Base-by-base conservation (phyloP, 1,140 invertebrate genomes). In the Drosophila mauritiana region DNA sequence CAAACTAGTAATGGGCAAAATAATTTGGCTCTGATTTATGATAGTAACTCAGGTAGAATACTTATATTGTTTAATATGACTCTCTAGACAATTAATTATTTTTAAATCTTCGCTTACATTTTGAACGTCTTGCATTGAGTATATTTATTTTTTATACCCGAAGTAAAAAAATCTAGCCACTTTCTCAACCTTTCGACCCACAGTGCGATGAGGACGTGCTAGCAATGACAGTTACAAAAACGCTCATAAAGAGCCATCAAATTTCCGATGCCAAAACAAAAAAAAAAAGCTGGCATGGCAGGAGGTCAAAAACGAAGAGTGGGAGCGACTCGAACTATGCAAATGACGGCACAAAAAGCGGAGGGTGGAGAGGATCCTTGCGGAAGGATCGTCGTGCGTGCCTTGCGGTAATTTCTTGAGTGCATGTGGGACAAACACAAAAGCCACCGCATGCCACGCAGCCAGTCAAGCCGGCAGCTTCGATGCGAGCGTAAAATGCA, bases 171-270 rank as follows among this genome's bases (percentile, higher is more conserved):
- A 22, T 2, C 4, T 13, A 7, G 1, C 11, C 11, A 7, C 11
- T 37, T 31, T 5, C 40, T 10, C 27, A 51, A 53, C 42, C 53
- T 42, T 39, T 67, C 58, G 48, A 20, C 13, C 37, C 27, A 57
- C 49, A 25, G 61, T 75, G 61, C 34, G 7, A 25, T 11, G 56
- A 39, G 69, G 37, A 69, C 64, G 68, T 73, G 67, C 54, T 37
- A 39, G 40, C 54, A 64, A 56, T 68, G 72, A 53, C 72, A 62
- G 55, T 49, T 59, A 62, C 53, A 31, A 76, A 79, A 77, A 56
- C 56, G 68, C 68, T 81, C 68, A 88, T 79, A 88, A 89, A 80
- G 81, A 57, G 72, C 62, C 80, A 83, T 83, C 77, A 79, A 78
- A 81, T 61, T 73, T 82, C 40, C 53, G 65, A 69, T 59, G 52